Percentiles rank a stretch among this genome's conserved stretches.
Conservation (phyloP, 2,797 vertebrate species). For the Clangula hyemalis region DNA sequence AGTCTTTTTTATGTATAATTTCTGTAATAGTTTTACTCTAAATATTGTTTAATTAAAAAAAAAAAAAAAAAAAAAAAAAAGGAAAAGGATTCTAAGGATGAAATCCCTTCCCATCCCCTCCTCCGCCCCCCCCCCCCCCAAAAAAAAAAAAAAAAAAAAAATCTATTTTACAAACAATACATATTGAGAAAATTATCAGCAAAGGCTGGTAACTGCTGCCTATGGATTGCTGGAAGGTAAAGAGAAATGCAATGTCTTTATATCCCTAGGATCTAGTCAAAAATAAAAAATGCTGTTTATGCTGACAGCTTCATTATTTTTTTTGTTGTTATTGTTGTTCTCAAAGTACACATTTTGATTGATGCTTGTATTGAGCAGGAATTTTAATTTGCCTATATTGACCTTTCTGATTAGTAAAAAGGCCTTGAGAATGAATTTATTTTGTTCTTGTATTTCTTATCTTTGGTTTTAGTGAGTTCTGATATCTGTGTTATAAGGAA, state of each 20-base stretch:
- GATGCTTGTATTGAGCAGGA: neutral
- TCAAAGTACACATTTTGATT: conserved; percentile 1
- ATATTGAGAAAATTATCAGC: neutral
- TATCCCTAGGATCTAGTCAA: neutral
- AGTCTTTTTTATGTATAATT: neutral
- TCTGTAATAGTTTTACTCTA: neutral
- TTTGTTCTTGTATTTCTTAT: neutral
- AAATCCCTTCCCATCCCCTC: neutral
- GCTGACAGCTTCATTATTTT: conserved; percentile 23
- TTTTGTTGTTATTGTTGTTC: neutral
- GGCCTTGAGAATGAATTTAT: neutral
- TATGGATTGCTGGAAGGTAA: neutral
- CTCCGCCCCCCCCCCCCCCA: too few species aligned
- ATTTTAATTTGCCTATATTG: conserved; percentile 26
- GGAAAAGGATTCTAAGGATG: neutral
- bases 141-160: neutral
- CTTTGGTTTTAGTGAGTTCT: neutral
- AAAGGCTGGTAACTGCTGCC: neutral
- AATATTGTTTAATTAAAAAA: neutral
- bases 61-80: neutral
- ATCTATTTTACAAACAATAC: neutral
- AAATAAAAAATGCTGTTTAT: neutral
- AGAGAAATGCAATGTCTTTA: neutral
- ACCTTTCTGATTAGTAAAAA: neutral
- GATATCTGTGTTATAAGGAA: neutral